These are phyloP conservation scores for Limnothrissa miodon DNA, from an alignment of 2,113 vertebrate genomes.

Conservation along the genomic window DNA sequence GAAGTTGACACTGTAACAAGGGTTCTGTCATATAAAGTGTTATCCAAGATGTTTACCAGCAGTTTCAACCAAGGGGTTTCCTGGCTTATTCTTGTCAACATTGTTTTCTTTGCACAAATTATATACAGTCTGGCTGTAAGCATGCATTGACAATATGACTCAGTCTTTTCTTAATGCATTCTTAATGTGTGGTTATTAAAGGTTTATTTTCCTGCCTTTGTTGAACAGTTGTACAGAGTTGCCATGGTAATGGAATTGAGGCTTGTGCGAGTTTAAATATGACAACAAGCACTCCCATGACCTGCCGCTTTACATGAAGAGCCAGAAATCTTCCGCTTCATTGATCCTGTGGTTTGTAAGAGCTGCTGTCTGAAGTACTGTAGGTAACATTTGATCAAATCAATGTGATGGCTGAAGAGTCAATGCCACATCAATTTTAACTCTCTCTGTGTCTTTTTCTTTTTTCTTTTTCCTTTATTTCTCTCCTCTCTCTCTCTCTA, in stretches of 20 bases:
- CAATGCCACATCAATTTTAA: neutral
- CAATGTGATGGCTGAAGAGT: slow-evolving; percentile 11
- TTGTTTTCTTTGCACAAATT: neutral
- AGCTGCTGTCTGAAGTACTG: neutral
- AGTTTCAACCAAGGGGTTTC: neutral
- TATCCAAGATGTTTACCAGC: neutral
- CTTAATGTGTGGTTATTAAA: neutral
- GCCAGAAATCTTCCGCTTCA: neutral
- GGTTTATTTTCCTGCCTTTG: neutral
- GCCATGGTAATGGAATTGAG: neutral
- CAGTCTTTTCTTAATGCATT: neutral
- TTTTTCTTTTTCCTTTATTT: neutral
- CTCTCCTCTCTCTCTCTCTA: neutral
- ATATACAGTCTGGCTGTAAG: neutral
- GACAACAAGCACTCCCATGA: neutral
- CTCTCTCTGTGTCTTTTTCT: slow-evolving; percentile 2
- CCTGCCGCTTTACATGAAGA: neutral
- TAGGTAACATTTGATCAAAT: slow-evolving; percentile 8
- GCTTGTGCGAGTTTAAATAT: neutral
- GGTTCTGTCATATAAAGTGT: neutral
- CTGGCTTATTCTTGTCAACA: neutral
- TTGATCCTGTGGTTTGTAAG: neutral
- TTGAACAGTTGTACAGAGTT: neutral
- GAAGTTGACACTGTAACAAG: no score
- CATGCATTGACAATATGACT: neutral